phyloP scores from a whole-genome alignment of 2,113 vertebrate species.

The Microcebus tavaratra region DNA sequence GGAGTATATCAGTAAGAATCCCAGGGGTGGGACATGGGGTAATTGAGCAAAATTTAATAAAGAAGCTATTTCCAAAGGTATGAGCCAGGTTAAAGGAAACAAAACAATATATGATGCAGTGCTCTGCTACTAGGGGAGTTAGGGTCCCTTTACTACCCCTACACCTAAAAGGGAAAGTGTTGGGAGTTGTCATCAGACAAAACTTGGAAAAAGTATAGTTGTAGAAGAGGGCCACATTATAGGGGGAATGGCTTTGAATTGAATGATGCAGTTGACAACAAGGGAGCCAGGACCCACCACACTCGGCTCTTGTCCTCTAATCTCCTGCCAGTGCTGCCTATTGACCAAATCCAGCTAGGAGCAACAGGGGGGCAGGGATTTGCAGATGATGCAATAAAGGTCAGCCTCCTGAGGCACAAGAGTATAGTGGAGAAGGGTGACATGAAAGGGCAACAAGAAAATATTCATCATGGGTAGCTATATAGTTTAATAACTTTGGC shows the following conservation, averaged over 20 bases:
- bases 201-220: neutral
- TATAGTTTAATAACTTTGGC: neutral
- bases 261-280: neutral
- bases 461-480: neutral
- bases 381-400: neutral
- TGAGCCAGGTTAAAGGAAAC: neutral
- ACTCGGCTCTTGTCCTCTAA: neutral
- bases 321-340: neutral
- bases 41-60: conserved; percentile 6
- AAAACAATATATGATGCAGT: neutral
- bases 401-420: neutral
- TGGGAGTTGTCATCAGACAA: conserved; percentile 28
- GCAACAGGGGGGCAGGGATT: neutral
- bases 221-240: neutral
- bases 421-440: neutral
- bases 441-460: neutral
- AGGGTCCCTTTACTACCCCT: neutral
- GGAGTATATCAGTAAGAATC: neutral
- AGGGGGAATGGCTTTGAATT: neutral
- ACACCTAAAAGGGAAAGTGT: neutral
- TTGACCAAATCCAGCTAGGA: neutral
- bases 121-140: neutral
- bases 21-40: neutral
- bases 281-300: neutral
- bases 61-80: conserved; percentile 22